A percentile compares a stretch with the other conserved stretches of the same genome.
Conservation (phyloP, 37 sponge, comb jelly and placozoan genomes). For the Amphimedon queenslandica region DNA sequence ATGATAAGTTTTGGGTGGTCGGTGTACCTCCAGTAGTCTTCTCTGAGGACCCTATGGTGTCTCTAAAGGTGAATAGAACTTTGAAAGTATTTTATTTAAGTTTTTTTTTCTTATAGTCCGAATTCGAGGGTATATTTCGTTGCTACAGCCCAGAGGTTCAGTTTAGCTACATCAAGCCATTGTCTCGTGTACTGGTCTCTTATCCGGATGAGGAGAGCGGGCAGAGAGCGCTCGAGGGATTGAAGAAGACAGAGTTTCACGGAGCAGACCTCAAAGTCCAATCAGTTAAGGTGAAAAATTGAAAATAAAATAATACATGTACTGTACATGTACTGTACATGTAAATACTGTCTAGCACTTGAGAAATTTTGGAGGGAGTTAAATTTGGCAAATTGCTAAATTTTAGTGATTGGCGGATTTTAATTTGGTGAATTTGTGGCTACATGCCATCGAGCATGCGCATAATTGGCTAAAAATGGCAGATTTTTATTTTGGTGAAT, state of each 20-base stretch:
- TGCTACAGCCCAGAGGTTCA: constrained; percentile 31
- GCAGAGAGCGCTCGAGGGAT: constrained; percentile 18
- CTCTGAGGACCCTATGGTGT: constrained; percentile 6
- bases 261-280: constrained; percentile 31
- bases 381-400: too few relatives aligned
- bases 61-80: constrained; percentile 17
- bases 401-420: too few relatives aligned
- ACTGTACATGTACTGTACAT: too few relatives aligned
- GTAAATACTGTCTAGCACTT: too few relatives aligned
- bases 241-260: constrained; percentile 26
- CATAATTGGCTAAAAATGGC: too few relatives aligned
- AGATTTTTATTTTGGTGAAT: too few relatives aligned
- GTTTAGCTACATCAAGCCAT: constrained; percentile 46
- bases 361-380: too few relatives aligned
- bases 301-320: too few relatives aligned
- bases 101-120: constrained; percentile 17
- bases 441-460: too few relatives aligned
- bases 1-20: constrained; percentile 38
- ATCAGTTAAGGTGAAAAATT: constrained; percentile 44
- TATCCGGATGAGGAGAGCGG: constrained; percentile 22
- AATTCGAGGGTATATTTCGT: constrained; percentile 50
- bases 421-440: too few relatives aligned
- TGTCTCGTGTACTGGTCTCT: constrained; percentile 39
- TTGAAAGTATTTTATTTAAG: not conserved
- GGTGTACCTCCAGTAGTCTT: constrained; percentile 40